These are phyloP conservation scores for Leptinotarsa juncta DNA, from an alignment of 2,888 invertebrate species.

Conservation along the genomic window DNA sequence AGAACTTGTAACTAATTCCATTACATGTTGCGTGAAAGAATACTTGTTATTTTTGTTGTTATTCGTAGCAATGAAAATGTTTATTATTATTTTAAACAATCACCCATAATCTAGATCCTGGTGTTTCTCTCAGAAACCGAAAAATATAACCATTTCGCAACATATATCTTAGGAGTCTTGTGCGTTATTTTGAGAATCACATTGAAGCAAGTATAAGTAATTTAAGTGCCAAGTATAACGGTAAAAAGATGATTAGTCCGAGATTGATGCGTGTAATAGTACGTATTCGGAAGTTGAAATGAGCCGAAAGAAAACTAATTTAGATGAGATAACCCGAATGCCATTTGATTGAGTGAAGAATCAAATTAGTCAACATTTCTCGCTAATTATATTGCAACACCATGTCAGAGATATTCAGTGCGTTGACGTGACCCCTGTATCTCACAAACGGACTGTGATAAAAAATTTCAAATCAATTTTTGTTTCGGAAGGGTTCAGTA, in stretches of 20 bases:
- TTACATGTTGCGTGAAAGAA: no score
- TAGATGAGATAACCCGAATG: background rate
- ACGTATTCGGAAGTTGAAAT: background rate
- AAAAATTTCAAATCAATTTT: no score
- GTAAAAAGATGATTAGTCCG: background rate
- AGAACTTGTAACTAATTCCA: no score
- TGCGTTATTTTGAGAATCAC: background rate
- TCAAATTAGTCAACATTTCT: background rate
- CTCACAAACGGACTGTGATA: no score
- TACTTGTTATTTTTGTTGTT: no score
- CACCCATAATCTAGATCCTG: no score
- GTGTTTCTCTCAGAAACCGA: no score
- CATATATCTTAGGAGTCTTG: background rate
- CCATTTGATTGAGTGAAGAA: background rate
- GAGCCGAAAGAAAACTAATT: background rate
- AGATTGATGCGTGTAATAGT: background rate
- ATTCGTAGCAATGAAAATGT: no score
- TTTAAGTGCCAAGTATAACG: conserved; percentile 2
- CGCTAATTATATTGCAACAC: background rate
- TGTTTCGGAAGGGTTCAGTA: no score
- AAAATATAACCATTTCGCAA: background rate
- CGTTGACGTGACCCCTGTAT: background rate
- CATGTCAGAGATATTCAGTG: background rate
- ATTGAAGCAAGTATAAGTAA: background rate
- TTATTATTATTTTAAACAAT: no score